Percentiles rank a stretch among this genome's conserved stretches.
These are phyloP conservation scores for Loripinus fragilis DNA, from an alignment of 2,888 invertebrate species.

Conservation along the genomic window DNA sequence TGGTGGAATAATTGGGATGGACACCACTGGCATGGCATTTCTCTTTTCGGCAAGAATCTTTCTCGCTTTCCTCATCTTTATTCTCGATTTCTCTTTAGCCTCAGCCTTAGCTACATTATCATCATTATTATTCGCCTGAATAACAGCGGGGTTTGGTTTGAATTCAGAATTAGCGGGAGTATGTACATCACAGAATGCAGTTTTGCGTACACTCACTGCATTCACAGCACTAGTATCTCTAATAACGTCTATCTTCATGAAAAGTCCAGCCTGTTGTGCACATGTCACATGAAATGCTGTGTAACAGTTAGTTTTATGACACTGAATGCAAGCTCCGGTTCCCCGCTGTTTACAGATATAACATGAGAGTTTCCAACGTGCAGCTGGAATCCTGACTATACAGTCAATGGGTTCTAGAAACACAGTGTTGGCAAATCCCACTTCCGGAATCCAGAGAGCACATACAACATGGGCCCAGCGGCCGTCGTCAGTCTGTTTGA, in stretches of 20 bases:
- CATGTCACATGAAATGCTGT: slow-evolving; percentile 99
- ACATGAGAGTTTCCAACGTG: slow-evolving; percentile 98
- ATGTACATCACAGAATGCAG: slow-evolving; percentile 97
- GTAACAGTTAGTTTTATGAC: slow-evolving; percentile 97
- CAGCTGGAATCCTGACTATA: slow-evolving; percentile 96
- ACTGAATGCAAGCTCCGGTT: slow-evolving; percentile 98
- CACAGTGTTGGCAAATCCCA: slow-evolving; percentile 95
- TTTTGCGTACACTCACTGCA: slow-evolving; percentile 89
- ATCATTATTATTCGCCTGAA: slow-evolving; percentile 73
- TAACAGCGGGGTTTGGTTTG: slow-evolving; percentile 72
- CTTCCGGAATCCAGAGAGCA: slow-evolving; percentile 99
- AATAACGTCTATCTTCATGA: slow-evolving; percentile 94
- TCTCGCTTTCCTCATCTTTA: slow-evolving; percentile 94
- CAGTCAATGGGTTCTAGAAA: slow-evolving; percentile 99
- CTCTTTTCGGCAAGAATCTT: slow-evolving; percentile 95
- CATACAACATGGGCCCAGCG: slow-evolving; percentile 99
- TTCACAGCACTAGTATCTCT: slow-evolving; percentile 84
- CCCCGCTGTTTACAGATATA: slow-evolving; percentile 91
- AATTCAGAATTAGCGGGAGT: slow-evolving; percentile 87
- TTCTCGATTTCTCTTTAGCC: slow-evolving; percentile 84
- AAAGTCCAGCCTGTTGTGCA: slow-evolving; percentile 95
- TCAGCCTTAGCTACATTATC: slow-evolving; percentile 78
- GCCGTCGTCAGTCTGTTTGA: slow-evolving; percentile 98
- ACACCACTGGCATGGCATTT: slow-evolving; percentile 94
- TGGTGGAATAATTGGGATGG: slow-evolving; percentile 93